Conservation (phyloP, 2,797 vertebrate species). For the Diplodus puntazzo region DNA sequence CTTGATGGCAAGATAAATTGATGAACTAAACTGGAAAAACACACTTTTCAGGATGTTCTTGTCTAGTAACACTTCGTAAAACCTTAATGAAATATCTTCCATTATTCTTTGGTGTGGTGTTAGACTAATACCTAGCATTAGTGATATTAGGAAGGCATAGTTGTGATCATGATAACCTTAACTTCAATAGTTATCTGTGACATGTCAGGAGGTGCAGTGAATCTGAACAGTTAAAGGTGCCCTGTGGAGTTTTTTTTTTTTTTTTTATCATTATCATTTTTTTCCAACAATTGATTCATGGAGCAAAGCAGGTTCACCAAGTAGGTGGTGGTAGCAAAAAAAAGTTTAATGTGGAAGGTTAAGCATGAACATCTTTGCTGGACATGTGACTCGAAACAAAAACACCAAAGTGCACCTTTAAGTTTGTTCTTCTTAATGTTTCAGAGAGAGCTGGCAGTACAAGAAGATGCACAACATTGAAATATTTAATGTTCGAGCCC, state of each 20-base stretch:
- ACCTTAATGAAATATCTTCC: background rate
- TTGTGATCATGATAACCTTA: background rate
- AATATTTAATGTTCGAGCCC: conserved; percentile 33
- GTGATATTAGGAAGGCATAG: background rate
- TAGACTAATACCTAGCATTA: background rate
- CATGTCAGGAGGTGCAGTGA: background rate
- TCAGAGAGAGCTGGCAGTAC: conserved; percentile 13
- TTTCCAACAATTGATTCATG: too few species aligned
- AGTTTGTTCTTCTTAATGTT: background rate
- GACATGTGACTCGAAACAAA: background rate
- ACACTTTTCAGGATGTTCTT: background rate
- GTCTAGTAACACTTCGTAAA: background rate
- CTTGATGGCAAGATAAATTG: background rate
- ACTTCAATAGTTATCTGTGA: background rate
- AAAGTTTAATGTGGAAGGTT: background rate
- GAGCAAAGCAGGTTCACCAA: background rate
- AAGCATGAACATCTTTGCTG: background rate
- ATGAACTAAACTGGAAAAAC: background rate
- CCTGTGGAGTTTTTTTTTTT: background rate
- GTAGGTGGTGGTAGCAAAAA: background rate
- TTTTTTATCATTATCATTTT: background rate
- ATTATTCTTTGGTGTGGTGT: background rate
- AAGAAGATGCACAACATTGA: conserved; percentile 17
- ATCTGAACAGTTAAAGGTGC: background rate
- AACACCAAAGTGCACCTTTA: conserved; percentile 2